Evolutionary conservation across 2,797 vertebrate species (phyloP).

Genomic region (Squalus acanthias): DNA sequence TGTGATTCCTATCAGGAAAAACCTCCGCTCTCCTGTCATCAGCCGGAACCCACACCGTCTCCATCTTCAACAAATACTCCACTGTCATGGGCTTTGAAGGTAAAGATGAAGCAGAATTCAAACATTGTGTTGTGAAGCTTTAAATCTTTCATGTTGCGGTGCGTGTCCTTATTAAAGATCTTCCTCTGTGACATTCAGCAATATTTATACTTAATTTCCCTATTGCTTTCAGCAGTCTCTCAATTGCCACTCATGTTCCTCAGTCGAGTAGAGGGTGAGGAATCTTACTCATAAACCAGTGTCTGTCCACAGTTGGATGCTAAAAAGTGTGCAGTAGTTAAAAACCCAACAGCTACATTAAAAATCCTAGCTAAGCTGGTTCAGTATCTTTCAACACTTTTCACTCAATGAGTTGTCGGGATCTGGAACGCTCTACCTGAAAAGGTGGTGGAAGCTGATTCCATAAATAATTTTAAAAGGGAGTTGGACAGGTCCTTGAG

Average conservation of each 20-base stretch:
- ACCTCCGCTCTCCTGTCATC: not conserved
- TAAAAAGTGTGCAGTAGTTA: not conserved
- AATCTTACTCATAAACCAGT: too few relatives aligned
- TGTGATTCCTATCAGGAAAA: conserved; percentile 14
- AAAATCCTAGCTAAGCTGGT: not conserved
- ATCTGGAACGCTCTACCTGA: not conserved
- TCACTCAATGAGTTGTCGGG: not conserved
- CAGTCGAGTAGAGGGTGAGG: not conserved
- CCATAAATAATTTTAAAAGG: too few relatives aligned
- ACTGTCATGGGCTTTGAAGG: conserved; percentile 26
- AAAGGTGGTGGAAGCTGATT: not conserved
- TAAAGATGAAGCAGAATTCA: not conserved
- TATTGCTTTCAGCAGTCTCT: not conserved
- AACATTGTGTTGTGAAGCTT: not conserved
- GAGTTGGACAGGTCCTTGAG: not conserved
- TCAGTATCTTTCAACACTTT: not conserved
- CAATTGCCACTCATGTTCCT: not conserved
- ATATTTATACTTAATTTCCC: not conserved
- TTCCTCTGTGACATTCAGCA: not conserved
- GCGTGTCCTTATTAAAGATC: not conserved
- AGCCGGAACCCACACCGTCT: not conserved
- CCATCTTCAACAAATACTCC: not conserved
- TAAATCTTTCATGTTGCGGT: not conserved
- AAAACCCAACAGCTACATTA: not conserved
- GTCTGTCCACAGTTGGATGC: not conserved